Conservation (phyloP, 2,797 vertebrate species). For the Cryptoblepharus egeriae region DNA sequence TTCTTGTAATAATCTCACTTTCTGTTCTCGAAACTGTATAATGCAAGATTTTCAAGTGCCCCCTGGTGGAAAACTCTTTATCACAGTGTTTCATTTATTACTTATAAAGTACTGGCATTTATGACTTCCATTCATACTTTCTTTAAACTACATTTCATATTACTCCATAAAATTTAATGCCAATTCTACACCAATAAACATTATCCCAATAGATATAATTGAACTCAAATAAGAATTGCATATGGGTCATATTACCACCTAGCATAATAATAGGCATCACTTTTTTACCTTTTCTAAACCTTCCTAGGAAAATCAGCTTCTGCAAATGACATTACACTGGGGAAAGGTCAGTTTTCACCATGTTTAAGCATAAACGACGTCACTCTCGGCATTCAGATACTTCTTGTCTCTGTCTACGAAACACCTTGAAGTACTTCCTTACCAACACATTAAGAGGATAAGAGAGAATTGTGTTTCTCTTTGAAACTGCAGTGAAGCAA, state of each 20-base stretch:
- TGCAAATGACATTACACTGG: background rate
- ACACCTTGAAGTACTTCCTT: background rate
- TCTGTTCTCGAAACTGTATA: constrained; percentile 12
- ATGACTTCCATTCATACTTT: background rate
- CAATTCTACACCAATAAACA: constrained; percentile 10
- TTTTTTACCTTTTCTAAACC: background rate
- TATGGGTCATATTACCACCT: background rate
- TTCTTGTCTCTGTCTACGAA: background rate
- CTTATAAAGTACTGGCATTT: background rate
- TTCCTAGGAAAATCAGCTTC: background rate
- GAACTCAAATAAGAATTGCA: background rate
- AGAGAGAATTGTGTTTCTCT: background rate
- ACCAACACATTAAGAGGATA: background rate
- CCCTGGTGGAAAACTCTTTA: constrained; percentile 36
- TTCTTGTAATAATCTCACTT: background rate
- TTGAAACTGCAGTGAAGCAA: background rate
- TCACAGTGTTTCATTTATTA: constrained; percentile 1
- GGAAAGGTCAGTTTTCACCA: background rate
- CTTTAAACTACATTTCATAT: background rate
- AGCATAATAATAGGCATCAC: background rate
- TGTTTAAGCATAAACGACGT: background rate
- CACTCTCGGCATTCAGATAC: background rate
- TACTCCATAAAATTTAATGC: background rate
- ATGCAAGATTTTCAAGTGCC: constrained; percentile 40
- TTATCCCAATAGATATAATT: background rate